A percentile compares a stretch with the other conserved stretches of the same genome.
Conservation (phyloP, 2,113 vertebrate genomes). For the Syrmaticus mikado region DNA sequence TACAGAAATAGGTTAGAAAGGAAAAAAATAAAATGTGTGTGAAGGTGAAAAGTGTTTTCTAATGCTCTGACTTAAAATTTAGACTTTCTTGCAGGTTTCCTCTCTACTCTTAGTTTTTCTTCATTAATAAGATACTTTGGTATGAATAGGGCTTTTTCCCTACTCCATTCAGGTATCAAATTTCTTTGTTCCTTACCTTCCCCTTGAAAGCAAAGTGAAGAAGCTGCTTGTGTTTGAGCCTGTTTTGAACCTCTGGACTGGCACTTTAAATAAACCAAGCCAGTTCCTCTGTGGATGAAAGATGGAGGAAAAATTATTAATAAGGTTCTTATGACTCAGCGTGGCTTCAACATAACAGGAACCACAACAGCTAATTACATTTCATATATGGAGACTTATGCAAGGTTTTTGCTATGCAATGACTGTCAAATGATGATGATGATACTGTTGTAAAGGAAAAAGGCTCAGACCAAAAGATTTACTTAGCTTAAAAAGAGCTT, state of each 20-base stretch:
- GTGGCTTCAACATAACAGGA: not conserved
- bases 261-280: slow-evolving; percentile 36
- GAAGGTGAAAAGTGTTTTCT: not conserved
- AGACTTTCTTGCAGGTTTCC: not conserved
- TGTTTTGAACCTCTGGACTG: slow-evolving; percentile 29
- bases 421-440: not conserved
- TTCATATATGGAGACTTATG: not conserved
- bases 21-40: not conserved
- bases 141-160: not conserved
- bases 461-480: not conserved
- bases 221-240: not conserved
- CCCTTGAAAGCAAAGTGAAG: not conserved
- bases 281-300: slow-evolving; percentile 32
- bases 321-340: not conserved
- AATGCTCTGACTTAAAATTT: not conserved
- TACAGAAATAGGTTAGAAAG: not conserved
- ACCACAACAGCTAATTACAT: not conserved
- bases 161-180: not conserved
- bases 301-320: slow-evolving; percentile 27
- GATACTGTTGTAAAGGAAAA: not conserved
- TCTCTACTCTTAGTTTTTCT: not conserved
- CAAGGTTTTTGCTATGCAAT: not conserved
- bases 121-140: not conserved
- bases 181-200: slow-evolving; percentile 23
- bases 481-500: not conserved